Base-by-base conservation (phyloP, 2,797 vertebrate genomes). In the Tamandua tetradactyla region DNA sequence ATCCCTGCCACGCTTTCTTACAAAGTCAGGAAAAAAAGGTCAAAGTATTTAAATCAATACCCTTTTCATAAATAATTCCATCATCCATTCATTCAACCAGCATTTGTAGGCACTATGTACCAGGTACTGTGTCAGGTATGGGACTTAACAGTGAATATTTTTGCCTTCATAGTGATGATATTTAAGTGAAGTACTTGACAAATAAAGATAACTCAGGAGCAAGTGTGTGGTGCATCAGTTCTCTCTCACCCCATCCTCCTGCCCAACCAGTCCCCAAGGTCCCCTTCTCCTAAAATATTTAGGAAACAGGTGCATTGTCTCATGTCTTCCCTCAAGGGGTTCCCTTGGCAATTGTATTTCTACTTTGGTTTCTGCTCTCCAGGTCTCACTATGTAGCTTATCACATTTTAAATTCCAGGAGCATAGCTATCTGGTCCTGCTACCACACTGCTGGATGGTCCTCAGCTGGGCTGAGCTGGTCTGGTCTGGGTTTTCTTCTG, bases 221-320 rank as follows among this genome's bases (percentile, higher is more conserved):
- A 44, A 23, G 3, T 3, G 3, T 35, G 11, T 0, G 14, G 13
- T 1, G 0, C 35, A 25, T 0, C 69, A 32, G 0, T 66, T 42
- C 30, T n/a, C 68, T 64, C 68, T 55, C 30, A 25, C 20, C 20
- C 20, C 20, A 25, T 32, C 42, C 27, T 5, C 62, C 37, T 13
- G 17, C 8, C 30, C 13, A 17, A 12, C 7, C 5, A 10, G 7
- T 15, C 11, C 14, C 22, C 11, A 12, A 49, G 14, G 12, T 13
- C 9, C 11, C 23, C 71, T 89, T 64, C 40, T 22, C 84, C n/a
- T 69, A 7, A 1, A 44, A 42, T 6, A 23, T 35, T 35, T 25
- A 5, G 22, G 32, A 81, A 79, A 69, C 35, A 83, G 2, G 8
- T 3, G 11, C 5, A 32, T 47, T 87, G 44, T 87, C 7, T 72